Percentiles rank a stretch among this genome's conserved stretches.
These are phyloP conservation scores for Oncopodura yosiiana DNA, from an alignment of 1,140 invertebrate species.

Conservation along the genomic window DNA sequence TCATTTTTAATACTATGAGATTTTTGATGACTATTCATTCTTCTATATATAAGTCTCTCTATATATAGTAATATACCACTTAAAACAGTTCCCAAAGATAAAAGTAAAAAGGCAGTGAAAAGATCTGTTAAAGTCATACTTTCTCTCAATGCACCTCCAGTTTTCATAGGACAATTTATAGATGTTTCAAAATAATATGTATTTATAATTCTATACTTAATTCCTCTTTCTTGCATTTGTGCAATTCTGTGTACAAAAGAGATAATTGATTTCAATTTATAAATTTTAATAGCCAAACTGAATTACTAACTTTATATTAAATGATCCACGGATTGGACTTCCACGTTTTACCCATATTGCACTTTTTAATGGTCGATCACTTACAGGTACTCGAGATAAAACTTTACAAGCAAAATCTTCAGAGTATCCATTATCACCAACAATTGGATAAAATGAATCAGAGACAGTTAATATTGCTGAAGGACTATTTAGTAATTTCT, in stretches of 20 bases:
- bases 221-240: slow-evolving; percentile 22
- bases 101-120: slow-evolving; percentile 23
- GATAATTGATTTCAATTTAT: too few species aligned
- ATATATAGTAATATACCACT: too few species aligned
- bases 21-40: too few species aligned
- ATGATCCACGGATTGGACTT: slow-evolving; percentile 18
- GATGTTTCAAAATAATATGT: slow-evolving; percentile 15
- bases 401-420: slow-evolving; percentile 10
- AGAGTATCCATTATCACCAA: not conserved
- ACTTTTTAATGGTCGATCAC: slow-evolving; percentile 1
- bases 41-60: too few species aligned
- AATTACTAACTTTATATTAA: slow-evolving; percentile 23
- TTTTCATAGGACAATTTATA: slow-evolving; percentile 6
- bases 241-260: too few species aligned
- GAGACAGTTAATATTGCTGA: slow-evolving; percentile 16
- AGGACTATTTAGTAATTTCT: not conserved
- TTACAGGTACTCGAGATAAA: slow-evolving; percentile 5
- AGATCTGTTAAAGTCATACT: slow-evolving; percentile 10
- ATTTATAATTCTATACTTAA: slow-evolving; percentile 9
- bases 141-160: not conserved
- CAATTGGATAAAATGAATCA: slow-evolving; percentile 26
- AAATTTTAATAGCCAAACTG: too few species aligned
- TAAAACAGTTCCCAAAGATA: too few species aligned
- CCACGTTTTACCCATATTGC: slow-evolving; percentile 20
- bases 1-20: too few species aligned